These are phyloP conservation scores for Drosophila dives DNA, from an alignment of 2,888 invertebrate genomes.

Conservation along the genomic window DNA sequence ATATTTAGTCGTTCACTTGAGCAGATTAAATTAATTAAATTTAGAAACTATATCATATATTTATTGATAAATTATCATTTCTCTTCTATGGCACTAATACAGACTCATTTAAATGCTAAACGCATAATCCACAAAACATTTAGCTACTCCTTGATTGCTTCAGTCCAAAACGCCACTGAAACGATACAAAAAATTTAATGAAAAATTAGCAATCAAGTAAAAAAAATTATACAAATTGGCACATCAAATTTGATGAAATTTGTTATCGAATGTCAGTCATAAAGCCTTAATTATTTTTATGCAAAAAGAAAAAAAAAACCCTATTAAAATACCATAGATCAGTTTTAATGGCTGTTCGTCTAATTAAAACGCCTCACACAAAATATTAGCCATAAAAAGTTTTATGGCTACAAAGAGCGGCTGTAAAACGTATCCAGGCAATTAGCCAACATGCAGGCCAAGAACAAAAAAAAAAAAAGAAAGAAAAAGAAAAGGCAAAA, in stretches of 20 bases:
- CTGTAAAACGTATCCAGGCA: constrained; percentile 64
- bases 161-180: constrained; percentile 42
- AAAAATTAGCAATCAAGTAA: constrained; percentile 11
- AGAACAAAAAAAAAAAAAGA: constrained; percentile 9
- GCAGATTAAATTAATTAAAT: neutral
- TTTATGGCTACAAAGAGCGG: constrained; percentile 51
- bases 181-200: constrained; percentile 34
- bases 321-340: constrained; percentile 65
- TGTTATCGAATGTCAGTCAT: constrained; percentile 27
- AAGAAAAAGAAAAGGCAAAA: neutral
- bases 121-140: no score
- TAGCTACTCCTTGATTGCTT: constrained; percentile 5
- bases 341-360: constrained; percentile 57
- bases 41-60: constrained; percentile 31
- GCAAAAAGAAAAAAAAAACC: constrained; percentile 12
- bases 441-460: constrained; percentile 50
- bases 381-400: constrained; percentile 62
- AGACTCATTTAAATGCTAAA: constrained; percentile 50
- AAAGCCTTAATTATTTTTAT: constrained; percentile 51
- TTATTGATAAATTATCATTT: constrained; percentile 40
- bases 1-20: neutral
- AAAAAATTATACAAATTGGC: constrained; percentile 17
- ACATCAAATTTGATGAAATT: constrained; percentile 5
- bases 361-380: constrained; percentile 65
- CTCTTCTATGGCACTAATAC: constrained; percentile 64